These are phyloP conservation scores for Toxotes chatareus DNA, from an alignment of 2,113 vertebrate genomes.

Conservation along the genomic window DNA sequence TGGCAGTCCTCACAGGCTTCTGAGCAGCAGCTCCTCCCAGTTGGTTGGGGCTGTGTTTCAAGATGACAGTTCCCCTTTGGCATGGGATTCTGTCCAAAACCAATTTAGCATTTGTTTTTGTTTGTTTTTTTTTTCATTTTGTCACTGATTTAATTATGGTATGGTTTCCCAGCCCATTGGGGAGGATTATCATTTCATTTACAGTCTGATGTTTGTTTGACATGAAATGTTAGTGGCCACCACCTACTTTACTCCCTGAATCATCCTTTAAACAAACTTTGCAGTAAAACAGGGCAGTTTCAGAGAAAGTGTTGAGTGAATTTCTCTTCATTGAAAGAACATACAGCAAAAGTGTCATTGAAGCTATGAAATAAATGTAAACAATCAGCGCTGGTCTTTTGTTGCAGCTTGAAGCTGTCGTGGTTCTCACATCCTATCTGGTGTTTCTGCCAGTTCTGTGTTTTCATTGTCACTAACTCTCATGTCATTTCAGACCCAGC, in stretches of 20 bases:
- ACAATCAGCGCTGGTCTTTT: not conserved
- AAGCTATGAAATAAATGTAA: not conserved
- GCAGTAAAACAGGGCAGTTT: not conserved
- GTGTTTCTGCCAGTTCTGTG: not conserved
- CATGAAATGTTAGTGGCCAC: not conserved
- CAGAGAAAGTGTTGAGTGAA: not conserved
- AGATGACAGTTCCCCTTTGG: not conserved
- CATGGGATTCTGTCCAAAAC: not conserved
- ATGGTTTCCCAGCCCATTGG: not conserved
- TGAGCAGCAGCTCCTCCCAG: not conserved
- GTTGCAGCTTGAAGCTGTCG: not conserved
- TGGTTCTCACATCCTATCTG: too few species aligned
- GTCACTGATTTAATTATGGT: not conserved
- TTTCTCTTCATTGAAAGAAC: not conserved
- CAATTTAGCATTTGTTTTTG: not conserved
- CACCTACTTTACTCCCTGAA: not conserved
- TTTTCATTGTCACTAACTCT: not conserved
- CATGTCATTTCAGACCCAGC: not conserved
- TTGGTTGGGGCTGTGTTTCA: not conserved
- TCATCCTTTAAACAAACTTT: constrained; percentile 17
- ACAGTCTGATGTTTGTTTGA: not conserved
- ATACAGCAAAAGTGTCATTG: not conserved
- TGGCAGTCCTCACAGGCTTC: too few species aligned
- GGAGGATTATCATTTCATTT: not conserved
- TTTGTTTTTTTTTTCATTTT: not conserved